A percentile compares a stretch with the other conserved stretches of the same genome.
phyloP scores from a whole-genome alignment of 2,888 invertebrate species.

The Erebia ligea region DNA sequence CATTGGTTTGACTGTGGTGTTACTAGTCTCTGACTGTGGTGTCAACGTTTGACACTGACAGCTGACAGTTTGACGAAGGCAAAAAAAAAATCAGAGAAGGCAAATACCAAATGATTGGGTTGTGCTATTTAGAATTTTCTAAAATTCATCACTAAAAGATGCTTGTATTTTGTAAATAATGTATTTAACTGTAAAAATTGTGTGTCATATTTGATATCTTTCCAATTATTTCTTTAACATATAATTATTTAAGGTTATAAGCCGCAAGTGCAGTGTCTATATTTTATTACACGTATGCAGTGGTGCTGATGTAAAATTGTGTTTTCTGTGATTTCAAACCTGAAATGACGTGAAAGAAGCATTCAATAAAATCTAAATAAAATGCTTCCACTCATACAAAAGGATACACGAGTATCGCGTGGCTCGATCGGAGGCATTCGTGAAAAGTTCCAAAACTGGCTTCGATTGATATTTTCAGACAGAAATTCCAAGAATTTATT shows the following conservation, averaged over 20 bases:
- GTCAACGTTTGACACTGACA: slow-evolving; percentile 17
- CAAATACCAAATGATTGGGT: slow-evolving; percentile 32
- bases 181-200: slow-evolving; percentile 22
- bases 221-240: slow-evolving; percentile 36
- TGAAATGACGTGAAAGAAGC: slow-evolving; percentile 70
- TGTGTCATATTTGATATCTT: slow-evolving; percentile 27
- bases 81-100: no score
- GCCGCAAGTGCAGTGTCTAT: slow-evolving; percentile 61
- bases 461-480: slow-evolving; percentile 95
- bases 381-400: slow-evolving; percentile 91
- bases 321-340: slow-evolving; percentile 60
- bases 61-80: slow-evolving; percentile 8
- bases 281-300: slow-evolving; percentile 76
- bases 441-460: slow-evolving; percentile 90
- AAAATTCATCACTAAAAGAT: slow-evolving; percentile 41
- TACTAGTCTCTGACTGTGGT: no score
- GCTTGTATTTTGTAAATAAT: slow-evolving; percentile 35
- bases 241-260: slow-evolving; percentile 64
- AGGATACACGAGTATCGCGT: slow-evolving; percentile 85
- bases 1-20: no score
- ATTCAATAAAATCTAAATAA: slow-evolving; percentile 53
- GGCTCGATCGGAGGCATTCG: slow-evolving; percentile 84
- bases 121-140: slow-evolving; percentile 30
- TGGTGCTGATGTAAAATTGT: slow-evolving; percentile 59
- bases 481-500: slow-evolving; percentile 96